These are phyloP conservation scores for Ramphastos sulfuratus DNA, from an alignment of 2,113 vertebrate species.

Conservation along the genomic window DNA sequence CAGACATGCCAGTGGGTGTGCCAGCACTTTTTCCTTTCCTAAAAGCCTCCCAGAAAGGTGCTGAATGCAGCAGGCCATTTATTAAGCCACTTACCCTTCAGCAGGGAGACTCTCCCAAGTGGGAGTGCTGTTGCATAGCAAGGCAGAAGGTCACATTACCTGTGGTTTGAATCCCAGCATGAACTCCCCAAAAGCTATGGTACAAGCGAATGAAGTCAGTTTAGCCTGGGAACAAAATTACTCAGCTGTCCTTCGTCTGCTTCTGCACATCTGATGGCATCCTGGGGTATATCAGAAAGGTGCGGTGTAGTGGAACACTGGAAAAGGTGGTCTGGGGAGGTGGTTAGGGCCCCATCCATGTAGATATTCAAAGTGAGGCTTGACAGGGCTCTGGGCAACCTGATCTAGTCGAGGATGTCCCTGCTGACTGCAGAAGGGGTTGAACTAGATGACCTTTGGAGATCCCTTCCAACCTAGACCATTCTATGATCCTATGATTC, in stretches of 20 bases:
- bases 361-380: no score
- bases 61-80: not conserved
- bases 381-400: no score
- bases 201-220: not conserved
- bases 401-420: no score
- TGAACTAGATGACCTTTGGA: no score
- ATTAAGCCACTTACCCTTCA: not conserved
- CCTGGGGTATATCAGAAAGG: no score
- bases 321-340: no score
- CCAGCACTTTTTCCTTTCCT: not conserved
- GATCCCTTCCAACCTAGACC: no score
- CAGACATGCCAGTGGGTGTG: fast-evolving
- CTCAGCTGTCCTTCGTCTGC: not conserved
- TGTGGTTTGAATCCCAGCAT: not conserved
- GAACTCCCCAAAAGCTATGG: not conserved
- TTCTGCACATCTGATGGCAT: not conserved
- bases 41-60: not conserved
- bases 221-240: not conserved
- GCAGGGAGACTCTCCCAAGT: fast-evolving
- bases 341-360: no score
- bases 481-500: no score
- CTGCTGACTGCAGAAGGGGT: no score
- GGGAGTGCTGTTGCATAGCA: not conserved
- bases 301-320: no score
- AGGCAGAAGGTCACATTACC: not conserved